Conservation (phyloP, 2,113 vertebrate genomes). For the Lonchura striata region DNA sequence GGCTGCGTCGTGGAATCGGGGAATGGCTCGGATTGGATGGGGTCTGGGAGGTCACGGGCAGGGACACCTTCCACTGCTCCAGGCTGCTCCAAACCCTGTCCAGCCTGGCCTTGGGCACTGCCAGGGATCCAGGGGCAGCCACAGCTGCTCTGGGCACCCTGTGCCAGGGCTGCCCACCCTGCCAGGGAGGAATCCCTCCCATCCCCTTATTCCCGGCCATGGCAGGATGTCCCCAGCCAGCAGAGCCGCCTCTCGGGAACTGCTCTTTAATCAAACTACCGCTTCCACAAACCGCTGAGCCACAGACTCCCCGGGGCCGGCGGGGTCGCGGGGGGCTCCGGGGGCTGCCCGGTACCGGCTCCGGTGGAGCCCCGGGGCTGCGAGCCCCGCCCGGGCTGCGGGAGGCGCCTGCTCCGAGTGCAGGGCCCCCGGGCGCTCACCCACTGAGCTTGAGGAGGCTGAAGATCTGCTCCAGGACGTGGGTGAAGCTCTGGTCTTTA, state of each 20-base stretch:
- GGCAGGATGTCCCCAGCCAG: background rate
- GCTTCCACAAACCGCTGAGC: background rate
- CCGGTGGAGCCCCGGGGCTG: background rate
- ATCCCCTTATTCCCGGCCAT: fast-evolving
- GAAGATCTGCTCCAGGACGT: slow-evolving; percentile 90
- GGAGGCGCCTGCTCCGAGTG: background rate
- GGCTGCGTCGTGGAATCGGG: fast-evolving
- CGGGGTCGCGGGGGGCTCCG: background rate
- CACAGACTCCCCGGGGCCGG: background rate
- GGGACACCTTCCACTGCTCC: background rate
- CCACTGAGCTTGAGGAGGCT: slow-evolving; percentile 76
- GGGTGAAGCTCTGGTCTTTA: slow-evolving; percentile 89
- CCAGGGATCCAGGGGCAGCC: background rate
- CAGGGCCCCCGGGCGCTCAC: background rate
- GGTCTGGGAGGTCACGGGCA: background rate
- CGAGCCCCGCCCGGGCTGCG: background rate
- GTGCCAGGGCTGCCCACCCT: too few relatives aligned
- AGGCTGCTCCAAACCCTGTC: background rate
- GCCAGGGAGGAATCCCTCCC: background rate
- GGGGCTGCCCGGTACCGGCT: background rate
- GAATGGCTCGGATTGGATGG: background rate
- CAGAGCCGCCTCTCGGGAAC: background rate
- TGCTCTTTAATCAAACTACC: slow-evolving; percentile 47
- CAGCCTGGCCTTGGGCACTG: background rate
- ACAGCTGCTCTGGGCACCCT: fast-evolving